These are phyloP conservation scores for Amphipoea oculea DNA, from an alignment of 2,888 invertebrate genomes.

Conservation along the genomic window DNA sequence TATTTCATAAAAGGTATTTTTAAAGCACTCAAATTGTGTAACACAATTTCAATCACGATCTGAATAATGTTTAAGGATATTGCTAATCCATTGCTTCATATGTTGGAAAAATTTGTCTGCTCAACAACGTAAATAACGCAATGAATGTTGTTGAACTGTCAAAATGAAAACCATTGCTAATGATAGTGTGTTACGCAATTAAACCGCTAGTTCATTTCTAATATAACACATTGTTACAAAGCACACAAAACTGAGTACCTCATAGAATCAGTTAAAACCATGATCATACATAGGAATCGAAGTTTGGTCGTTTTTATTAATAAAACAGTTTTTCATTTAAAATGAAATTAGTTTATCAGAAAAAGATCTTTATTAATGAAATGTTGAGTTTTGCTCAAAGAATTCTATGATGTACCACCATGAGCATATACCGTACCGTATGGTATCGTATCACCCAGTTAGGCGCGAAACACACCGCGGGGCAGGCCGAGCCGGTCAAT, in stretches of 20 bases:
- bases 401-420: too few relatives aligned
- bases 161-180: neutral
- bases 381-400: too few relatives aligned
- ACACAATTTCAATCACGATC: neutral
- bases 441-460: too few relatives aligned
- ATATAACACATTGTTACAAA: neutral
- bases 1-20: neutral
- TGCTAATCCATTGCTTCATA: neutral
- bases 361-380: too few relatives aligned
- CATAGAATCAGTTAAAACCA: constrained; percentile 6
- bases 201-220: neutral
- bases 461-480: too few relatives aligned
- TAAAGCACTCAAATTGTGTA: too few relatives aligned
- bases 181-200: neutral
- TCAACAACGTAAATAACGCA: neutral
- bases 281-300: constrained; percentile 38
- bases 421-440: too few relatives aligned
- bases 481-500: too few relatives aligned
- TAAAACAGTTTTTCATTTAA: constrained; percentile 1
- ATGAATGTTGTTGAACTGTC: neutral
- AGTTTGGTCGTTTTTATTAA: constrained; percentile 54
- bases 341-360: constrained; percentile 12
- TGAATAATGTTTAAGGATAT: neutral
- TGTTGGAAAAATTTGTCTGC: neutral
- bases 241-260: constrained; percentile 24